Conservation (phyloP, 1,140 invertebrate genomes). For the Ceratina australensis region DNA sequence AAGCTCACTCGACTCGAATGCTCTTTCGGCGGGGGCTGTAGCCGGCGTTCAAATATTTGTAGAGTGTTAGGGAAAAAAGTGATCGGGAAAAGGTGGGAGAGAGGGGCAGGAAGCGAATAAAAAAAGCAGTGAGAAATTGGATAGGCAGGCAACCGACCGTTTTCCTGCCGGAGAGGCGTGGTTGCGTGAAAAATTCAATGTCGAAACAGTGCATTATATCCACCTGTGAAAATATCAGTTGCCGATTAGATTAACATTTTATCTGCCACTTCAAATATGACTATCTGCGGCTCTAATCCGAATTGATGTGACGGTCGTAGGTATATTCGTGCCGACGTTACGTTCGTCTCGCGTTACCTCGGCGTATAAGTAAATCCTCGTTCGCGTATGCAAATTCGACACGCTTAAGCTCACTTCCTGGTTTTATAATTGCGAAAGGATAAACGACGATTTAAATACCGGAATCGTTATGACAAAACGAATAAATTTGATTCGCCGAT, state of each 20-base stretch:
- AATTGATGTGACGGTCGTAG: background rate
- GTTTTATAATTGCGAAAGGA: background rate
- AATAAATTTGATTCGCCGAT: background rate
- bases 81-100: conserved; percentile 35
- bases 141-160: conserved; percentile 51
- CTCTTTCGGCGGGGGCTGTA: conserved; percentile 56
- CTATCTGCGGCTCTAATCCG: background rate
- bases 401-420: background rate
- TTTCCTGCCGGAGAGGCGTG: conserved; percentile 44
- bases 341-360: background rate
- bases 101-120: conserved; percentile 8
- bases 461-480: background rate
- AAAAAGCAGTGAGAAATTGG: conserved; percentile 56
- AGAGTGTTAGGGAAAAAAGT: conserved; percentile 64
- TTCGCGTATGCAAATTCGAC: background rate
- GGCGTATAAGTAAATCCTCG: background rate
- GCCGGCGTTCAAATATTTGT: conserved; percentile 64
- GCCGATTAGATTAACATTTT: background rate
- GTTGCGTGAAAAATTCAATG: conserved; percentile 52
- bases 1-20: conserved; percentile 67
- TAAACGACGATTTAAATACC: background rate
- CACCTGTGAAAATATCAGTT: conserved; percentile 18
- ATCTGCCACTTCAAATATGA: background rate
- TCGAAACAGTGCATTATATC: conserved; percentile 29
- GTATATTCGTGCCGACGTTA: background rate